Percentiles rank a stretch among this genome's conserved stretches.
Evolutionary conservation across 2,888 invertebrate species (phyloP).

Genomic region (Lasiommata megera): DNA sequence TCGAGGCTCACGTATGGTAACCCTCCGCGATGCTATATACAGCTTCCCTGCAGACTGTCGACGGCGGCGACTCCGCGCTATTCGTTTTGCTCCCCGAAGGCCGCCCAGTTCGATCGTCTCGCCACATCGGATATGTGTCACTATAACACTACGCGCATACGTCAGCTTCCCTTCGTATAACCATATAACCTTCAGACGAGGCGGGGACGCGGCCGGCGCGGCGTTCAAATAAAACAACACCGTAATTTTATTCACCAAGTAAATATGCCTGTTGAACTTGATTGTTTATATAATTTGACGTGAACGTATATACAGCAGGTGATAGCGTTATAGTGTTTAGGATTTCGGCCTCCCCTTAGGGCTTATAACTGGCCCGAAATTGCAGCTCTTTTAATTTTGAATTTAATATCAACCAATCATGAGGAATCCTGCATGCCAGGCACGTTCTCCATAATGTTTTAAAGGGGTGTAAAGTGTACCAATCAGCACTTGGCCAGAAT

Average conservation of each 20-base stretch:
- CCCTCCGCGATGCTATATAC: conserved; percentile 22
- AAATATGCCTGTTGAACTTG: conserved; percentile 13
- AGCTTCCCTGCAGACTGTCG: conserved; percentile 35
- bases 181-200: conserved; percentile 45
- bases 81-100: conserved; percentile 72
- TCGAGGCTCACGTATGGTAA: neutral
- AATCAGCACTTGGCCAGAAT: too few relatives aligned
- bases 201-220: conserved; percentile 34
- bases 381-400: too few relatives aligned
- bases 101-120: conserved; percentile 65
- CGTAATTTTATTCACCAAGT: conserved; percentile 33
- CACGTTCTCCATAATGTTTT: too few relatives aligned
- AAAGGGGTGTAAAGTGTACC: too few relatives aligned
- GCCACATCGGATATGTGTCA: conserved; percentile 73
- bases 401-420: too few relatives aligned
- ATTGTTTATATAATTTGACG: conserved; percentile 19
- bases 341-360: too few relatives aligned
- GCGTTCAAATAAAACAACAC: conserved; percentile 39
- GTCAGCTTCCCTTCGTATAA: conserved; percentile 48
- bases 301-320: neutral
- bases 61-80: conserved; percentile 18
- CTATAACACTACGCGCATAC: conserved; percentile 64
- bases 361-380: too few relatives aligned
- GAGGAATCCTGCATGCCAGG: too few relatives aligned
- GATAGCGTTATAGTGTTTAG: too few relatives aligned